Conservation (phyloP, 1,140 invertebrate genomes). For the Orussus abietinus region DNA sequence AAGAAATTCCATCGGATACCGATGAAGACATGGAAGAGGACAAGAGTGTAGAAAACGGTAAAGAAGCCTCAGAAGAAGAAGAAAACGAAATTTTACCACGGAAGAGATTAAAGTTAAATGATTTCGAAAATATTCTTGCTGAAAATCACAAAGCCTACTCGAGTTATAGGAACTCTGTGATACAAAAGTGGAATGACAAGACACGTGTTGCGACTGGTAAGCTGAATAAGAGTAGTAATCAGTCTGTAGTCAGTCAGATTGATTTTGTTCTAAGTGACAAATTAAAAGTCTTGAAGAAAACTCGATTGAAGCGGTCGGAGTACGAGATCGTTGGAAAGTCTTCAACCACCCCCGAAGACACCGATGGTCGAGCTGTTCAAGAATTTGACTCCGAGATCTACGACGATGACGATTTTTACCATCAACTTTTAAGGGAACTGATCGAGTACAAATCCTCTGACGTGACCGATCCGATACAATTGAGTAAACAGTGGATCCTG, state of each 20-base stretch:
- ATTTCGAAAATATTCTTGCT: conserved; percentile 62
- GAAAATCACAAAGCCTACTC: conserved; percentile 63
- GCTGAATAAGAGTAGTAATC: conserved; percentile 63
- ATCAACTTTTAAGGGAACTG: conserved; percentile 84
- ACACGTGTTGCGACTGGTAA: conserved; percentile 67
- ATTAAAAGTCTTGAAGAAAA: conserved; percentile 70
- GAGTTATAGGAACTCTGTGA: conserved; percentile 70
- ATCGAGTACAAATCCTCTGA: conserved; percentile 86
- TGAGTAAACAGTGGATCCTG: conserved; percentile 82
- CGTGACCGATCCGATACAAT: conserved; percentile 74
- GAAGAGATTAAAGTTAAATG: conserved; percentile 39
- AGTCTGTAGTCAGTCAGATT: conserved; percentile 80
- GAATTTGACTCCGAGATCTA: conserved; percentile 83
- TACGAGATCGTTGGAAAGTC: conserved; percentile 69
- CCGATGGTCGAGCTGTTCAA: conserved; percentile 52
- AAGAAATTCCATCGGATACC: conserved; percentile 53
- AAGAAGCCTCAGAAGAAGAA: conserved; percentile 54
- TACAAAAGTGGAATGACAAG: conserved; percentile 92
- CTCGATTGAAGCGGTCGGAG: conserved; percentile 74
- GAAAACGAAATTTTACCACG: conserved; percentile 48
- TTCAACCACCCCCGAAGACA: conserved; percentile 24
- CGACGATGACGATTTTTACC: conserved; percentile 97
- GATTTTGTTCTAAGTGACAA: conserved; percentile 79
- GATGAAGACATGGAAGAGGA: conserved; percentile 51
- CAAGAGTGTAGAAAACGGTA: conserved; percentile 43